These are phyloP conservation scores for Corynorhinus townsendii DNA, from an alignment of 2,113 vertebrate species.

Conservation along the genomic window DNA sequence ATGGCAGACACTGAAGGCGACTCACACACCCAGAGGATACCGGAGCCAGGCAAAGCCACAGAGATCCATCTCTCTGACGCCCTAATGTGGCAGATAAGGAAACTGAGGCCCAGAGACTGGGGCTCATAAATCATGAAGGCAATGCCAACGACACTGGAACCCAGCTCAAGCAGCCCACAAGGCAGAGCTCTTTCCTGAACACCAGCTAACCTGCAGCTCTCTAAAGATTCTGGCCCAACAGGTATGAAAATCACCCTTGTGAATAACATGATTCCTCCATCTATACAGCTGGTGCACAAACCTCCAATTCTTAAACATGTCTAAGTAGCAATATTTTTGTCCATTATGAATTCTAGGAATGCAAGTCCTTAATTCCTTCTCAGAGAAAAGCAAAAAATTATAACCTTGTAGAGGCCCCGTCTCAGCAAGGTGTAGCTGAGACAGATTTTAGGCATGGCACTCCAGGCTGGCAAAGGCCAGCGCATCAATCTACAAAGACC, in stretches of 20 bases:
- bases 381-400: neutral
- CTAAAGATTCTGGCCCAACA: conserved; percentile 42
- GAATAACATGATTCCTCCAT: neutral
- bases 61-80: conserved; percentile 32
- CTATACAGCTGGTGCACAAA: neutral
- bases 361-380: neutral
- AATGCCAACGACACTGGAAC: neutral
- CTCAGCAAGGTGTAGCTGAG: neutral
- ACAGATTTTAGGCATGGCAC: neutral
- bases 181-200: neutral
- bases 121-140: conserved; percentile 18
- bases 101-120: conserved; percentile 56
- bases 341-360: conserved; percentile 17
- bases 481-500: conserved; percentile 11
- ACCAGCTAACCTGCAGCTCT: neutral
- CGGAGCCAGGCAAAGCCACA: conserved; percentile 46
- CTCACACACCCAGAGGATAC: conserved; percentile 65
- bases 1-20: conserved; percentile 69
- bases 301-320: neutral
- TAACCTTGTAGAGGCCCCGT: neutral
- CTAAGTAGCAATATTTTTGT: neutral
- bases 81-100: conserved; percentile 45
- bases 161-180: neutral
- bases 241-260: conserved; percentile 24
- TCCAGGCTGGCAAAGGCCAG: conserved; percentile 2